Percentiles rank a stretch among this genome's conserved stretches.
These are phyloP conservation scores for Cyclopterus lumpus DNA, from an alignment of 2,797 vertebrate species.

Conservation along the genomic window DNA sequence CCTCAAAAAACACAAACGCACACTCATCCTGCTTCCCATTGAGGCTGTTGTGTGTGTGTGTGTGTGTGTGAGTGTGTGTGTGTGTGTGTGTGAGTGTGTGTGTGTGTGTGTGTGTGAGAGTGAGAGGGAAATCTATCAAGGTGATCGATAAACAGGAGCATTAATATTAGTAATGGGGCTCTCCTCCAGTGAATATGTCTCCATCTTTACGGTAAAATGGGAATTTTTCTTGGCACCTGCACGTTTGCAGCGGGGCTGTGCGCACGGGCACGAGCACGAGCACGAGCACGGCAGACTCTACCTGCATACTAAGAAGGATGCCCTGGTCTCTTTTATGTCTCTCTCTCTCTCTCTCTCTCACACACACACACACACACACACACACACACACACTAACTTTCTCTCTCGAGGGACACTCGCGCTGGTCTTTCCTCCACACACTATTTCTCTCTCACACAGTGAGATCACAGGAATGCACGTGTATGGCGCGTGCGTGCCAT, in stretches of 20 bases:
- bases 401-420: conserved; percentile 50
- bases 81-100: background rate
- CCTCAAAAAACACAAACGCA: conserved; percentile 52
- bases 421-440: conserved; percentile 27
- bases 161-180: conserved; percentile 73
- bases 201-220: conserved; percentile 65
- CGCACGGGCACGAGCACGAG: conserved; percentile 37
- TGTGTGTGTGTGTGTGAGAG: conserved; percentile 19
- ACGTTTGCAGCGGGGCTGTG: conserved; percentile 38
- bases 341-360: background rate
- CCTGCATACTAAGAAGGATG: conserved; percentile 71
- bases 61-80: conserved; percentile 25
- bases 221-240: conserved; percentile 69
- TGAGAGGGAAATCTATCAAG: conserved; percentile 62
- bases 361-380: conserved; percentile 15
- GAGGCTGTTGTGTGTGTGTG: conserved; percentile 22
- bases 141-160: conserved; percentile 73
- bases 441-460: conserved; percentile 1
- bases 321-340: conserved; percentile 26
- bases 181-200: conserved; percentile 73
- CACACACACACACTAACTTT: conserved; percentile 12
- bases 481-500: conserved; percentile 24
- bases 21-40: conserved; percentile 39
- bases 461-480: conserved; percentile 31
- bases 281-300: conserved; percentile 48